Evolutionary conservation across 2,888 invertebrate genomes (phyloP).

Genomic region (Drosophila kokeensis): DNA sequence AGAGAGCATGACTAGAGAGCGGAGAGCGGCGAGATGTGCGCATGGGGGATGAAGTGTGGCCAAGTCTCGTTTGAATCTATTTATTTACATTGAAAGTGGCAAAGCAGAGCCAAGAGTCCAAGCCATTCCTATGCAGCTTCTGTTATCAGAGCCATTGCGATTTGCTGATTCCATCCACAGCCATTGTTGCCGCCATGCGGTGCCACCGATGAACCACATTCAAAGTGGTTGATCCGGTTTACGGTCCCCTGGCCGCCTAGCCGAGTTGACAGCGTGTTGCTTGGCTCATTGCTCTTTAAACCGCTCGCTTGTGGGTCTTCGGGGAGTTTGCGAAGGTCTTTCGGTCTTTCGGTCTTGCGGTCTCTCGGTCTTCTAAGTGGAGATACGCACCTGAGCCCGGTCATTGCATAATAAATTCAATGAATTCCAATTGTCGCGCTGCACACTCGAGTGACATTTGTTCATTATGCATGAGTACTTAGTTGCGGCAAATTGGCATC

Average conservation of each 20-base stretch:
- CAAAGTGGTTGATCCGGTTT: constrained; percentile 78
- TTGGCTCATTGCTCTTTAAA: constrained; percentile 46
- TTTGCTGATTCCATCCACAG: constrained; percentile 26
- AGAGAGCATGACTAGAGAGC: not conserved
- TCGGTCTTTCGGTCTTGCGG: not conserved
- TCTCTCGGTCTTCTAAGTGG: not conserved
- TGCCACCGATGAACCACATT: constrained; percentile 16
- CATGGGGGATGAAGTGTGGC: constrained; percentile 55
- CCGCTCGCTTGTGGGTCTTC: constrained; percentile 42
- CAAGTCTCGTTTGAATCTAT: constrained; percentile 62
- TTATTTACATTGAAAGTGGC: constrained; percentile 50
- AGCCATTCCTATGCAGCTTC: constrained; percentile 47
- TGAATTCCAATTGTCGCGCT: constrained; percentile 39
- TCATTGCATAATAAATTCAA: constrained; percentile 46
- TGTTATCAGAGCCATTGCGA: constrained; percentile 67
- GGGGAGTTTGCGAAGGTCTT: constrained; percentile 34
- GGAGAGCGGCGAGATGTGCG: constrained; percentile 24
- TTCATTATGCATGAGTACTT: constrained; percentile 62
- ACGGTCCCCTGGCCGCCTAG: constrained; percentile 31
- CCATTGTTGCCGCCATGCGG: constrained; percentile 68
- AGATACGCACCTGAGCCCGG: constrained; percentile 17
- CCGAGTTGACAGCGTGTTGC: constrained; percentile 14
- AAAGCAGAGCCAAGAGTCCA: constrained; percentile 28
- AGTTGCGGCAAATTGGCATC: constrained; percentile 38
- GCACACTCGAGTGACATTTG: constrained; percentile 19